Percentiles rank a stretch among this genome's conserved stretches.
These are phyloP conservation scores for Pteronura brasiliensis DNA, from an alignment of 2,113 vertebrate species.

Conservation along the genomic window DNA sequence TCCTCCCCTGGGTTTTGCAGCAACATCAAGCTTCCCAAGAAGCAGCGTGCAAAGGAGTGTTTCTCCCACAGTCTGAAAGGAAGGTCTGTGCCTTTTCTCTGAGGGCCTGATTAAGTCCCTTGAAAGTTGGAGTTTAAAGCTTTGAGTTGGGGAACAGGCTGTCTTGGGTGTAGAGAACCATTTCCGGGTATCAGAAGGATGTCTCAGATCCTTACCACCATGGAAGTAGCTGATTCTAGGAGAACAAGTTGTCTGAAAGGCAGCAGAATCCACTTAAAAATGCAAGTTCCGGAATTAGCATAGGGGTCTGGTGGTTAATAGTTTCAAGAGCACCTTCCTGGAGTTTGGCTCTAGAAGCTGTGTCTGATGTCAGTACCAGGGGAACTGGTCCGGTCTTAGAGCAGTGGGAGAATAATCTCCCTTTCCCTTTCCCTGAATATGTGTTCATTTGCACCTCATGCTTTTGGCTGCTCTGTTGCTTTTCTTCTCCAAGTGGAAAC, in stretches of 20 bases:
- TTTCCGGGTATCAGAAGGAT: conserved; percentile 12
- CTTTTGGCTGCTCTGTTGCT: conserved; percentile 46
- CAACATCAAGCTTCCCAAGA: conserved; percentile 50
- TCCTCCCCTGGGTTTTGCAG: conserved; percentile 17
- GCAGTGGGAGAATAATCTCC: conserved; percentile 5
- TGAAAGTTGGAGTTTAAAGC: conserved; percentile 23
- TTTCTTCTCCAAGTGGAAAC: conserved; percentile 65
- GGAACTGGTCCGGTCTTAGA: not conserved
- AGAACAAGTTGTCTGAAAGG: conserved; percentile 2
- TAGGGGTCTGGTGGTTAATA: not conserved
- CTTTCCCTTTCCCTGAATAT: conserved; percentile 6
- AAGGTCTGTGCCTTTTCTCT: conserved; percentile 53
- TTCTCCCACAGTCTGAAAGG: conserved; percentile 55
- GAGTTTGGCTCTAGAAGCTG: not conserved
- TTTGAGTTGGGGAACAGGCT: conserved; percentile 32
- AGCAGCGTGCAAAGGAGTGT: conserved; percentile 32
- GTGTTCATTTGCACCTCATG: conserved; percentile 38
- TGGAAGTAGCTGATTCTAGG: not conserved
- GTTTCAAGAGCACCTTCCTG: conserved; percentile 9
- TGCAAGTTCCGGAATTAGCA: not conserved
- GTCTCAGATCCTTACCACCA: not conserved
- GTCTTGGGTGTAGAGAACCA: not conserved
- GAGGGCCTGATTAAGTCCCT: conserved; percentile 27
- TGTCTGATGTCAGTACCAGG: not conserved
- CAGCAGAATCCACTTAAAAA: not conserved